These are phyloP conservation scores for Pachyramphus minor DNA, from an alignment of 2,113 vertebrate genomes.

Conservation along the genomic window DNA sequence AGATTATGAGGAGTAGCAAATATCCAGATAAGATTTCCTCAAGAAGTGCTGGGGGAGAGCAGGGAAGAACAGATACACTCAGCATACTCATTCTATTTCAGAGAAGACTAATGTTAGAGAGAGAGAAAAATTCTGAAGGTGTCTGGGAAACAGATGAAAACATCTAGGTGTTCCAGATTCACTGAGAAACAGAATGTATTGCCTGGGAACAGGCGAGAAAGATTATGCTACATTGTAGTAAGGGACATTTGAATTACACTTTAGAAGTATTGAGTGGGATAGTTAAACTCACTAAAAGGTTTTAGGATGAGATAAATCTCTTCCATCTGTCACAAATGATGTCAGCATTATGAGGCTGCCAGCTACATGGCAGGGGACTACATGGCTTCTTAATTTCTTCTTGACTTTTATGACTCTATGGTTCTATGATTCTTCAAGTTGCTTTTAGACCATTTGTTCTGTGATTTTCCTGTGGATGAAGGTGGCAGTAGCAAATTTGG, in stretches of 20 bases:
- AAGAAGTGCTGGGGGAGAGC: neutral
- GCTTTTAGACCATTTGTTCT: neutral
- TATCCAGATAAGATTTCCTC: neutral
- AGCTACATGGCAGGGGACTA: neutral
- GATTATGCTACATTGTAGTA: neutral
- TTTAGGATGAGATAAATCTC: neutral
- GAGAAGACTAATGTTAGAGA: neutral
- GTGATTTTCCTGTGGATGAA: neutral
- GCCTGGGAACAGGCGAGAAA: neutral
- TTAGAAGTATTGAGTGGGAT: neutral
- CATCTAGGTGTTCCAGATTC: neutral
- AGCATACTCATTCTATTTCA: neutral
- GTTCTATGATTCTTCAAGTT: neutral
- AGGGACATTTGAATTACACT: neutral
- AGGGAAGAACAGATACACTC: neutral
- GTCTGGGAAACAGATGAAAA: neutral
- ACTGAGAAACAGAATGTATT: neutral
- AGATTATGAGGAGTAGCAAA: neutral
- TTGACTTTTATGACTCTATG: neutral
- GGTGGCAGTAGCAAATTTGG: neutral
- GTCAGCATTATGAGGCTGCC: neutral
- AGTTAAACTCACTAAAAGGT: neutral
- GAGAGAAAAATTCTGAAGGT: neutral
- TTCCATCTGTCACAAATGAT: constrained; percentile 11
- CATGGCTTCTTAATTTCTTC: neutral